Conservation (phyloP, 2,888 invertebrate species). For the Panopea generosa region DNA sequence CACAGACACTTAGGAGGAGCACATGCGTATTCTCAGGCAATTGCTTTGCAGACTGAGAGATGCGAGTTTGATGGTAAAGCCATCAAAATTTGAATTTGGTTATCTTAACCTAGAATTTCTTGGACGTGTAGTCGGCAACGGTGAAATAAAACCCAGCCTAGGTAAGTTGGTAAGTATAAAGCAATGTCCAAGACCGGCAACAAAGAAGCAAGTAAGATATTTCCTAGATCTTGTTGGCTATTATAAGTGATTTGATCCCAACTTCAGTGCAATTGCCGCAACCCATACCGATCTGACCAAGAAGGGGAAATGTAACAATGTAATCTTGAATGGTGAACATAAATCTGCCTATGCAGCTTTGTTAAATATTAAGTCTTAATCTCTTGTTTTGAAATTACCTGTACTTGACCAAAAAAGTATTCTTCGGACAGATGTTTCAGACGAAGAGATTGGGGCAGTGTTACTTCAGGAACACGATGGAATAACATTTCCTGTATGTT, state of each 20-base stretch:
- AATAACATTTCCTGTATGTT: conserved; percentile 1
- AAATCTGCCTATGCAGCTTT: conserved; percentile 25
- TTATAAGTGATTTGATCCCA: conserved; percentile 33
- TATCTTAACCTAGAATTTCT: conserved; percentile 1
- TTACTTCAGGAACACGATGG: conserved; percentile 17
- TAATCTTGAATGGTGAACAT: conserved; percentile 27
- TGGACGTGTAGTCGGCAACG: conserved; percentile 22
- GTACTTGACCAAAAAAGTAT: not conserved
- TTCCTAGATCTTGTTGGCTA: conserved; percentile 36
- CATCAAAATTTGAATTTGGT: conserved; percentile 24
- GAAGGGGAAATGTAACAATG: conserved; percentile 25
- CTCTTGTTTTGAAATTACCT: conserved; percentile 37
- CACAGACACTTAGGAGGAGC: not conserved
- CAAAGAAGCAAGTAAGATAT: conserved; percentile 27
- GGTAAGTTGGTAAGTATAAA: conserved; percentile 9
- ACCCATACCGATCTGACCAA: conserved; percentile 39
- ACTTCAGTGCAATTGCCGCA: conserved; percentile 32
- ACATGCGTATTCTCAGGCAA: not conserved
- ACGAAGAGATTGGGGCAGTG: not conserved
- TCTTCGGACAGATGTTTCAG: not conserved
- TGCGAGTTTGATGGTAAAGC: conserved; percentile 22
- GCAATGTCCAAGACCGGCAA: not conserved
- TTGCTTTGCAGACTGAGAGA: not conserved
- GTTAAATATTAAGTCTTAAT: not conserved
- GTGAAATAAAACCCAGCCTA: not conserved